Evolutionary conservation across 2,113 vertebrate species (phyloP).

Genomic region (Catharus bicknelli): DNA sequence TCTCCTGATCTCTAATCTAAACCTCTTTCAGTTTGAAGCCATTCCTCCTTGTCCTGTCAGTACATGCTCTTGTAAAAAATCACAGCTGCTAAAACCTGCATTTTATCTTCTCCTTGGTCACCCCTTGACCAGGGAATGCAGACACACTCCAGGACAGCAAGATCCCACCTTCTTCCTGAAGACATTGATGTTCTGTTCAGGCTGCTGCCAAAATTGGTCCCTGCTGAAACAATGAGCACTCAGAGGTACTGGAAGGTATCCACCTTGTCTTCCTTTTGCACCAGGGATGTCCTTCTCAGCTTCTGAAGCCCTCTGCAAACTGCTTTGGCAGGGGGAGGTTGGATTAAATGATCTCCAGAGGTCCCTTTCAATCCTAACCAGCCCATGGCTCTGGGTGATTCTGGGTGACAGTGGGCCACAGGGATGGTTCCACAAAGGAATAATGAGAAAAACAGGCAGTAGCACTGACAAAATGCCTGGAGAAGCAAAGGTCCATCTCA

Average conservation of each 20-base stretch:
- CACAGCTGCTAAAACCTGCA: not conserved
- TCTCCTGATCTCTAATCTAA: not conserved
- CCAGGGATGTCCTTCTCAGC: not conserved
- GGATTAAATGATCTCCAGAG: not conserved
- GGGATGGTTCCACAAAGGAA: not conserved
- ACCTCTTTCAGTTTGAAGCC: not conserved
- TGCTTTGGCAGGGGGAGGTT: not conserved
- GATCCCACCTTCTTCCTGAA: not conserved
- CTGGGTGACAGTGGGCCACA: not conserved
- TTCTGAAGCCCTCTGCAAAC: not conserved
- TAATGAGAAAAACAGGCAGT: not conserved
- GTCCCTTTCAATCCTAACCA: not conserved
- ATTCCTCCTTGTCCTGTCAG: no score
- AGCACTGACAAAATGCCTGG: not conserved
- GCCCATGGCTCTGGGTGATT: not conserved
- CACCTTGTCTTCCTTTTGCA: not conserved
- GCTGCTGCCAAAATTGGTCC: not conserved
- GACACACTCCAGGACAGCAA: not conserved
- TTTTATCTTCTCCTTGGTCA: not conserved
- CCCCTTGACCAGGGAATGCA: not conserved
- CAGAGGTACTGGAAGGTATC: not conserved
- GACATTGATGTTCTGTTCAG: not conserved
- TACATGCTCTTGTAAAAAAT: accelerated
- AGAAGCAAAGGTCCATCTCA: not conserved
- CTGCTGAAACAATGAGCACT: accelerated